Evolutionary conservation across 2,888 invertebrate species (phyloP), one percentile per base, ranked within the genome.

Genomic region (Azorinus chamasolen): DNA sequence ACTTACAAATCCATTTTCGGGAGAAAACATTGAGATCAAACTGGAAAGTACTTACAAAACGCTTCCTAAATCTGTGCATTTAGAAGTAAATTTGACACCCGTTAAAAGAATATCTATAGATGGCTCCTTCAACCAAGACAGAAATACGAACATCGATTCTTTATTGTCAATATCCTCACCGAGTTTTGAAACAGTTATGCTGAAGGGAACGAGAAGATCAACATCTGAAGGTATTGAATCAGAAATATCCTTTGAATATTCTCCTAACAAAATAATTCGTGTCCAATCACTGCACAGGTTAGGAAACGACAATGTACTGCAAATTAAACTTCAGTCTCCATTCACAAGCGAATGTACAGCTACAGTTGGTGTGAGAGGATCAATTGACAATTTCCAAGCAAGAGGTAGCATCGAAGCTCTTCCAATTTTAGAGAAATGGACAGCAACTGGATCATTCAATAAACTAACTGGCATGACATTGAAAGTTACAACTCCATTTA

Each of bases 51-150:
- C 73, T 20, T 83, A 79, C 58, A 39, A 32, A 18, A n/a, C 39
- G 12, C 79, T 70, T 51, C 88, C 88, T 27, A 39, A 68, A 53
- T 82, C 79, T 4, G 83, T 71, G 1, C 73, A 81, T 39, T 37
- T 87, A 1, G 87, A 85, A 51, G 76, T 89, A 5, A 72, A 61
- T 16, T 24, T 74, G 6, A 62, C 70, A 1, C 79, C 73, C 2
- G 27, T 65, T 4, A 41, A 70, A 39, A 70, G 46, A 25, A 32
- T 61, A 2, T 62, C 54, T 41, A 27, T 79, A 8, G 79, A 74
- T 54, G 62, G 55, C 20, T 70, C 70, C 0, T 45, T 50, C 18
- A 25, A 58, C 43, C 61, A 37, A 32, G 53, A 55, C 16, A n/a
- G 22, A 12, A 55, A 54, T 37, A 65, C 53, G 18, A 55, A 69